phyloP scores from a whole-genome alignment of 2,888 invertebrate genomes.

The Odontocolon sp. region DNA sequence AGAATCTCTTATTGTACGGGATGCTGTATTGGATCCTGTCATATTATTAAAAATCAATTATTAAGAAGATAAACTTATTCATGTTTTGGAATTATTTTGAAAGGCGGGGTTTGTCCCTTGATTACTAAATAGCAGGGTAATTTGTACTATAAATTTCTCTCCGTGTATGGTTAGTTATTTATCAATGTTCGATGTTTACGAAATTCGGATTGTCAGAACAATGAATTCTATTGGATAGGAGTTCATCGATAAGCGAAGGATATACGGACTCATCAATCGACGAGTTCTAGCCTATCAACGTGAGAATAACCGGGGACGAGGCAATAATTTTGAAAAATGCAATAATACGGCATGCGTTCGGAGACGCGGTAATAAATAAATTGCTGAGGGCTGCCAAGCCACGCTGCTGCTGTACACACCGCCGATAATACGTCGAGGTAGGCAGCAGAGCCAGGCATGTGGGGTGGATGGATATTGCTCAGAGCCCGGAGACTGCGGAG shows the following conservation, averaged over 20 bases:
- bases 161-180: too few relatives aligned
- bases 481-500: constrained; percentile 71
- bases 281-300: constrained; percentile 31
- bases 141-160: too few relatives aligned
- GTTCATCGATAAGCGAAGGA: constrained; percentile 1
- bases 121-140: too few relatives aligned
- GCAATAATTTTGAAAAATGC: constrained; percentile 78
- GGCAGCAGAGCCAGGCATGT: constrained; percentile 73
- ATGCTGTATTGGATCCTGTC: too few relatives aligned
- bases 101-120: too few relatives aligned
- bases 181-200: too few relatives aligned
- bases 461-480: constrained; percentile 80
- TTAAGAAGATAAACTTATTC: too few relatives aligned
- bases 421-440: constrained; percentile 77
- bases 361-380: constrained; percentile 80
- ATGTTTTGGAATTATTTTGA: too few relatives aligned
- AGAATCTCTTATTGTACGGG: too few relatives aligned
- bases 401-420: constrained; percentile 69
- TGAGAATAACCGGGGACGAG: constrained; percentile 35
- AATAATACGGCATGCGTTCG: constrained; percentile 76
- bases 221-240: neutral
- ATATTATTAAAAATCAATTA: too few relatives aligned
- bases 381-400: constrained; percentile 75
- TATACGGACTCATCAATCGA: constrained; percentile 51
- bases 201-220: too few relatives aligned